Conservation (phyloP, 2,797 vertebrate species). For the Apogon hyalosoma region DNA sequence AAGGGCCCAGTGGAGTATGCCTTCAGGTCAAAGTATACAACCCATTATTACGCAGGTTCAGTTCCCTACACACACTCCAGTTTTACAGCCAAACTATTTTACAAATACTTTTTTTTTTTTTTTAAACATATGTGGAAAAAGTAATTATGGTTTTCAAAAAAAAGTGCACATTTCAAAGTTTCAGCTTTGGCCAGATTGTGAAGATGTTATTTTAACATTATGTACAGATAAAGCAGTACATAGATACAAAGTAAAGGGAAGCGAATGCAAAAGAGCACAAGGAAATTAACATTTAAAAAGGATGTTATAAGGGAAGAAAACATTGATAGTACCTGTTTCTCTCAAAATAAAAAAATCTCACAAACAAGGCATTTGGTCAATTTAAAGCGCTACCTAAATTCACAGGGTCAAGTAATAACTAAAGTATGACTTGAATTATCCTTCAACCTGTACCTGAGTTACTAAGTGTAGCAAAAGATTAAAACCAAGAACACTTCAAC, state of each 20-base stretch:
- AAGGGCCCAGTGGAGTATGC: conserved; percentile 17
- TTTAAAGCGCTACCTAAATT: conserved; percentile 59
- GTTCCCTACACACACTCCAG: conserved; percentile 4
- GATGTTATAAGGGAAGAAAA: conserved; percentile 20
- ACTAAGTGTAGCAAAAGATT: conserved; percentile 54
- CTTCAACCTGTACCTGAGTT: conserved; percentile 75
- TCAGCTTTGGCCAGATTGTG: conserved; percentile 67
- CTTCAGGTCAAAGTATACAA: conserved; percentile 26
- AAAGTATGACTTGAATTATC: conserved; percentile 39
- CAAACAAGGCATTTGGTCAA: conserved; percentile 76
- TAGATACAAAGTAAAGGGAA: conserved; percentile 49
- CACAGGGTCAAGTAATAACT: conserved; percentile 53
- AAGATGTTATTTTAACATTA: conserved; percentile 44
- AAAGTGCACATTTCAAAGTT: conserved; percentile 56
- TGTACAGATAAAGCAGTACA: conserved; percentile 50
- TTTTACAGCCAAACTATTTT: conserved; percentile 18
- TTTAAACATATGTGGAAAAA: conserved; percentile 50
- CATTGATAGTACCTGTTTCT: conserved; percentile 58
- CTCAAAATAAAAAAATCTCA: conserved; percentile 32
- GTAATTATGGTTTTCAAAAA: conserved; percentile 28
- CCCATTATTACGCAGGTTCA: conserved; percentile 27
- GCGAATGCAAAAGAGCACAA: conserved; percentile 50
- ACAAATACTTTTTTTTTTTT: conserved; percentile 44
- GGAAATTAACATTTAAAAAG: conserved; percentile 27
- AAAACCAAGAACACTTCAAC: conserved; percentile 40